These are phyloP conservation scores for Pseudopipra pipra DNA, from an alignment of 2,113 vertebrate species.

Conservation along the genomic window DNA sequence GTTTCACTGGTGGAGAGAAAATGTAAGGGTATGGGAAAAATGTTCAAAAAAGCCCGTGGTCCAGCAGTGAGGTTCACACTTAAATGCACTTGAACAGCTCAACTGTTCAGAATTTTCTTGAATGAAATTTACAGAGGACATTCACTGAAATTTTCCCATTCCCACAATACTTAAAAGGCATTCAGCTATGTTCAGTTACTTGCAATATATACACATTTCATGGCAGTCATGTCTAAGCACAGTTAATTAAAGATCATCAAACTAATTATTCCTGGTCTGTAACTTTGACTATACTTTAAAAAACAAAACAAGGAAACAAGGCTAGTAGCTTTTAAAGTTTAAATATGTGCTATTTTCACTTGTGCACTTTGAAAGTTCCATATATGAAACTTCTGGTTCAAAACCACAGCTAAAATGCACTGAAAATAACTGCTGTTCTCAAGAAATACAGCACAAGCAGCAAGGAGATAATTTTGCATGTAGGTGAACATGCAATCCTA, in stretches of 20 bases:
- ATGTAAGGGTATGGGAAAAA: background rate
- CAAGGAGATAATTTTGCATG: background rate
- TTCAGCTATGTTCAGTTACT: background rate
- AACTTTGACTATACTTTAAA: background rate
- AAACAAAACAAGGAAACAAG: background rate
- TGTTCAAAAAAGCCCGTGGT: background rate
- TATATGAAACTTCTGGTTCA: background rate
- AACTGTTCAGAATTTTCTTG: background rate
- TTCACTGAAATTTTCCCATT: background rate
- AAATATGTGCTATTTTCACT: background rate
- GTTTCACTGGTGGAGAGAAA: background rate
- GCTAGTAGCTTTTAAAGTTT: background rate
- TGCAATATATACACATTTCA: background rate
- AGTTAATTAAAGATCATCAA: background rate
- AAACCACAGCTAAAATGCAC: background rate
- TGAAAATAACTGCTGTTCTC: background rate
- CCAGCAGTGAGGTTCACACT: background rate
- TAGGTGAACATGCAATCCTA: background rate
- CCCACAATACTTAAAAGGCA: background rate
- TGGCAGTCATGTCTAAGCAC: background rate
- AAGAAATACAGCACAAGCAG: background rate
- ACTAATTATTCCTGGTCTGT: background rate
- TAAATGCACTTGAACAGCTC: background rate
- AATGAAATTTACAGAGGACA: background rate
- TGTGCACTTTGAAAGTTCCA: background rate